phyloP scores from a whole-genome alignment of 1,140 invertebrate species.

The Cydia amplana region DNA sequence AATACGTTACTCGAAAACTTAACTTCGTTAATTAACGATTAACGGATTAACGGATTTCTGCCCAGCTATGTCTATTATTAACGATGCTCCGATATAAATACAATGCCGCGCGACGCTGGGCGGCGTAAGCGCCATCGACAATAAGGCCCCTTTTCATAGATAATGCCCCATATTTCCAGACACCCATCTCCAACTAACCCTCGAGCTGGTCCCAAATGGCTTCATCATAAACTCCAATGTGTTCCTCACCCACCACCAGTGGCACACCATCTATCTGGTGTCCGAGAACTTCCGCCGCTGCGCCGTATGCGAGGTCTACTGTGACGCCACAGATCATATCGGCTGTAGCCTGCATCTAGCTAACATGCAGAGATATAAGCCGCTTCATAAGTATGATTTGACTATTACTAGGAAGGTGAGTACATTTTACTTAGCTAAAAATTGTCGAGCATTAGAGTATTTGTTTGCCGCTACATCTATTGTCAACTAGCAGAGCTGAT shows the following conservation, averaged over 20 bases:
- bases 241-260: constrained; percentile 36
- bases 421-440: constrained; percentile 26
- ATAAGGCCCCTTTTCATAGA: no score
- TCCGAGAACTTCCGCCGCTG: not conserved
- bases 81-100: no score
- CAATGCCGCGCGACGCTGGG: no score
- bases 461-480: no score
- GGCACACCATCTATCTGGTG: constrained; percentile 36
- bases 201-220: constrained; percentile 39
- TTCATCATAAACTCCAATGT: constrained; percentile 44
- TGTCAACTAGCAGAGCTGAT: no score
- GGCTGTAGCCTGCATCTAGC: constrained; percentile 9
- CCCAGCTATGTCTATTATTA: no score
- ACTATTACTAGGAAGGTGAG: constrained; percentile 41
- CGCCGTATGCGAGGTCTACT: not conserved
- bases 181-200: not conserved
- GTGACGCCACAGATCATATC: constrained; percentile 34
- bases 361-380: constrained; percentile 36
- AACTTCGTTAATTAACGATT: no score
- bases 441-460: no score
- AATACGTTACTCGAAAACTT: no score
- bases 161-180: constrained; percentile 20
- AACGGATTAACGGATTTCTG: no score
- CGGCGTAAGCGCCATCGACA: no score
- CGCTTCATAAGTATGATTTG: constrained; percentile 40